Percentiles rank a stretch among this genome's conserved stretches.
Conservation (phyloP, 2,113 vertebrate genomes). For the Prochilodus magdalenae region DNA sequence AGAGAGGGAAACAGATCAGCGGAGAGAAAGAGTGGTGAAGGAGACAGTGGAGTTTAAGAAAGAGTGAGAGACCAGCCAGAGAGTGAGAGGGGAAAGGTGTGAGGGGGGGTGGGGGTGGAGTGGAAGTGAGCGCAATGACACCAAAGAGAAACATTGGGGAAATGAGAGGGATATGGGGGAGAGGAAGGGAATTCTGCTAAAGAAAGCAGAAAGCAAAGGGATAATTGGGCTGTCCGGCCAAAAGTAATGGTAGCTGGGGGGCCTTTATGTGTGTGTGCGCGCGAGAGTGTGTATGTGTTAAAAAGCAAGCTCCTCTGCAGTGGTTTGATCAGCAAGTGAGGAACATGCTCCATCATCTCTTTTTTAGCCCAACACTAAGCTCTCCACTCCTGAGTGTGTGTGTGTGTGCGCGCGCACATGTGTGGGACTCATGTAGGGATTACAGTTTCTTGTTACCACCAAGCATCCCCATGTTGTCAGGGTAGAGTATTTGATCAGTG, state of each 20-base stretch:
- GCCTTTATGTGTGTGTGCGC: slow-evolving; percentile 57
- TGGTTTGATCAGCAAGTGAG: slow-evolving; percentile 91
- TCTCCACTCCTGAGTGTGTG: slow-evolving; percentile 64
- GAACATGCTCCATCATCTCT: slow-evolving; percentile 78
- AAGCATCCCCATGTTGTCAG: slow-evolving; percentile 63
- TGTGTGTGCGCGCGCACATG: slow-evolving; percentile 58
- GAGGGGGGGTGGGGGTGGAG: slow-evolving; percentile 17
- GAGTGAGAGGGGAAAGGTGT: slow-evolving; percentile 22
- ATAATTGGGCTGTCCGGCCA: slow-evolving; percentile 79
- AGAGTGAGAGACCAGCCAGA: slow-evolving; percentile 49
- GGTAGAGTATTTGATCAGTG: slow-evolving; percentile 73
- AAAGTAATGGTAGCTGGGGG: slow-evolving; percentile 75
- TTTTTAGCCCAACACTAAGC: slow-evolving; percentile 63
- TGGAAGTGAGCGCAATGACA: slow-evolving; percentile 55
- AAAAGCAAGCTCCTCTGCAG: slow-evolving; percentile 77
- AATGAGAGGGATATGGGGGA: slow-evolving; percentile 52
- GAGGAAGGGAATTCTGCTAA: slow-evolving; percentile 56
- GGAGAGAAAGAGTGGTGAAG: not conserved
- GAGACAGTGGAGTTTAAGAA: not conserved
- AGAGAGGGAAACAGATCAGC: not conserved
- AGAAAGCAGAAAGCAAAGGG: slow-evolving; percentile 68
- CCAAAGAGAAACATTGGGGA: slow-evolving; percentile 51
- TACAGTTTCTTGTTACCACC: slow-evolving; percentile 54
- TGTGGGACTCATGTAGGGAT: slow-evolving; percentile 49
- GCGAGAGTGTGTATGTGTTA: slow-evolving; percentile 59